Evolutionary conservation across 2,797 vertebrate species (phyloP).

Genomic region (Iguana delicatissima): DNA sequence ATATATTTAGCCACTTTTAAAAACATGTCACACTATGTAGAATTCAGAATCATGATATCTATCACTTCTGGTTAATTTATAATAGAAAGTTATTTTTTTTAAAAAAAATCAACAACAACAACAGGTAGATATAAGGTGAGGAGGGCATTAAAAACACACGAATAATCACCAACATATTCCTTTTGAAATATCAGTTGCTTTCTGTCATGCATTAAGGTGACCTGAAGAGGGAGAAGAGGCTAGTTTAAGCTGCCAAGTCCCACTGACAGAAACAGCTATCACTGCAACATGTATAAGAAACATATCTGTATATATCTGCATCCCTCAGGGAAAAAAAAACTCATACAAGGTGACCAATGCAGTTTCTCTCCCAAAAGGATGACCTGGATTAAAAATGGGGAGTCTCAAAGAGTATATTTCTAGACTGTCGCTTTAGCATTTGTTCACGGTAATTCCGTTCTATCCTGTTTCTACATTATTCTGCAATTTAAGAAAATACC

Average conservation of each 20-base stretch:
- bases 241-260: not conserved
- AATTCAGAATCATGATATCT: slow-evolving; percentile 23
- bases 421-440: not conserved
- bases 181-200: slow-evolving; percentile 25
- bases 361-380: too few species aligned
- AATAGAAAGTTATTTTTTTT: not conserved
- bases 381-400: not conserved
- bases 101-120: too few species aligned
- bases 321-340: too few species aligned
- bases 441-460: too few species aligned
- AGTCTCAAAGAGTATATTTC: not conserved
- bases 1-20: slow-evolving; percentile 53
- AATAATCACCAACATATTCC: not conserved
- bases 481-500: not conserved
- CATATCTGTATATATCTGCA: too few species aligned
- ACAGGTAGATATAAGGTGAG: slow-evolving; percentile 3
- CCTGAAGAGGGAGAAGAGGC: slow-evolving; percentile 10
- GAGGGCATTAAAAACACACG: not conserved
- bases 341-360: too few species aligned
- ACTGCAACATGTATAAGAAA: too few species aligned
- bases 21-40: not conserved
- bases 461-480: not conserved
- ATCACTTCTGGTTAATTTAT: not conserved
- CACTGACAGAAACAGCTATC: rapidly evolving
- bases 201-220: slow-evolving; percentile 19